These are phyloP conservation scores for Alectoris magna DNA, from an alignment of 2,797 vertebrate genomes.

Conservation along the genomic window DNA sequence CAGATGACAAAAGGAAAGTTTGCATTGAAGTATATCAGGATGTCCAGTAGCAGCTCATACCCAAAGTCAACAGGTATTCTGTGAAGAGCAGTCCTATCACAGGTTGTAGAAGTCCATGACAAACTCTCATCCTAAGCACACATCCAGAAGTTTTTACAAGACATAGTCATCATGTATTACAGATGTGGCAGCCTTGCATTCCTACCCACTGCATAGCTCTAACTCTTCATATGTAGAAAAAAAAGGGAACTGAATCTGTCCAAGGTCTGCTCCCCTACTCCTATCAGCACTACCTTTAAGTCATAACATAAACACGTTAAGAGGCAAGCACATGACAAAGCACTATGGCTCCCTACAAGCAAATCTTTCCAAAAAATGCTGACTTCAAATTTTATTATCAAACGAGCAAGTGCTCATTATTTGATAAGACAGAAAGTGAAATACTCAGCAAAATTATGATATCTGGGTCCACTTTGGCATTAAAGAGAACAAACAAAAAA, in stretches of 20 bases:
- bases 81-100: background rate
- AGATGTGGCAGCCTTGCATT: background rate
- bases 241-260: background rate
- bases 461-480: background rate
- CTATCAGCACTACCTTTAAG: background rate
- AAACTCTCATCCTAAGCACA: background rate
- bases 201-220: background rate
- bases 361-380: background rate
- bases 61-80: background rate
- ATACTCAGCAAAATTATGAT: fast-evolving
- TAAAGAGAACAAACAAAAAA: background rate
- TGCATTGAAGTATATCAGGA: background rate
- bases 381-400: fast-evolving
- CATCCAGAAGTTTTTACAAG: background rate
- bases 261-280: background rate
- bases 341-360: background rate
- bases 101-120: background rate
- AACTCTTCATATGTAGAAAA: background rate
- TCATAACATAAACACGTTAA: background rate
- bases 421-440: background rate
- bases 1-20: background rate
- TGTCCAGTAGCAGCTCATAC: background rate
- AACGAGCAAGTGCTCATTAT: background rate
- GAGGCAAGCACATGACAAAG: background rate
- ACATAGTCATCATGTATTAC: no score